These are phyloP conservation scores for Eupelmus urozonus DNA, from an alignment of 2,888 invertebrate species.

Conservation along the genomic window DNA sequence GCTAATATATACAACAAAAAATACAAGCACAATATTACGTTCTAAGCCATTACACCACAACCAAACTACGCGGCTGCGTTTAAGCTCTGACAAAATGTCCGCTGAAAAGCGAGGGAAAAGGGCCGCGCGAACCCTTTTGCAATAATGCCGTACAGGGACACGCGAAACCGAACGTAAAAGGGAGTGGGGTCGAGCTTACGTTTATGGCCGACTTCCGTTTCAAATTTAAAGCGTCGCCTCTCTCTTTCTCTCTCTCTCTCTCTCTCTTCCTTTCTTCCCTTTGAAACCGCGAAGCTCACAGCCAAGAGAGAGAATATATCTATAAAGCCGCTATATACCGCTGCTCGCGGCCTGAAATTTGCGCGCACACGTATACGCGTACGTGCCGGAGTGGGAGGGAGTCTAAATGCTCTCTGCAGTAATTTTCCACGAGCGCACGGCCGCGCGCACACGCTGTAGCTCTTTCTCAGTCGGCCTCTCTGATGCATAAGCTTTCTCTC, in stretches of 20 bases:
- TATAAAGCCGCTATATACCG: slow-evolving; percentile 28
- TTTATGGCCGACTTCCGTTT: slow-evolving; percentile 67
- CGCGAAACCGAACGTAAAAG: neutral
- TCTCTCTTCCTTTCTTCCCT: neutral
- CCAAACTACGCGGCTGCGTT: too few relatives aligned
- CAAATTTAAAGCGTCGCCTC: slow-evolving; percentile 62
- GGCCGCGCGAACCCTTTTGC: too few relatives aligned
- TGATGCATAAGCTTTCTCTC: slow-evolving; percentile 26
- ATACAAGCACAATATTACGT: neutral
- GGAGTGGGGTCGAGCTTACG: slow-evolving; percentile 40
- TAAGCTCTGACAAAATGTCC: neutral
- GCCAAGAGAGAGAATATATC: slow-evolving; percentile 6
- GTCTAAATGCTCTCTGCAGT: slow-evolving; percentile 53
- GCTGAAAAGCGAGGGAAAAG: too few relatives aligned
- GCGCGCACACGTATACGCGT: slow-evolving; percentile 6
- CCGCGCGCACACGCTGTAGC: neutral
- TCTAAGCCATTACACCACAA: too few relatives aligned
- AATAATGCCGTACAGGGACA: too few relatives aligned
- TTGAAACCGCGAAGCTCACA: slow-evolving; percentile 9
- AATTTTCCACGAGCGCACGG: slow-evolving; percentile 42
- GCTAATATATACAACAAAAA: too few relatives aligned
- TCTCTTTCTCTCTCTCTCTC: neutral
- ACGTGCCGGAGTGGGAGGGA: too few relatives aligned
- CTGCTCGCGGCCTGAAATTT: slow-evolving; percentile 44
- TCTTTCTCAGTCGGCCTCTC: slow-evolving; percentile 22